Conservation (phyloP, 2,113 vertebrate genomes). For the Cinclus mexicanus region DNA sequence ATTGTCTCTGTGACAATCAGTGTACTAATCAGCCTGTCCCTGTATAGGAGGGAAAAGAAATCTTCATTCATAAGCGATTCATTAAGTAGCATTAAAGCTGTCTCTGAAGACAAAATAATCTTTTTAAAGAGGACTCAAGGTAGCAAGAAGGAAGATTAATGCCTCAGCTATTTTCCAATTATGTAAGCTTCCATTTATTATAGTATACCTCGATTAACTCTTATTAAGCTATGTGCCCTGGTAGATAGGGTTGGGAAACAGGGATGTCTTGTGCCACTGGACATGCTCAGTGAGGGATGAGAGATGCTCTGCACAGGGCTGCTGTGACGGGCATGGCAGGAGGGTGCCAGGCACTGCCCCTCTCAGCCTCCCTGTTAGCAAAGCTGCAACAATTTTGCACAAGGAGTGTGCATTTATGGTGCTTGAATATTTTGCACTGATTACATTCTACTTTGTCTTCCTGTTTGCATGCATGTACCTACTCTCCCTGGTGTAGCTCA, state of each 20-base stretch:
- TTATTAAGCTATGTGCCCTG: background rate
- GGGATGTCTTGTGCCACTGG: background rate
- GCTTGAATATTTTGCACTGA: background rate
- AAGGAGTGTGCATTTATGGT: background rate
- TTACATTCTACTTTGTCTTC: background rate
- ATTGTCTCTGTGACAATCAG: slow-evolving; percentile 31
- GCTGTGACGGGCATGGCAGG: accelerated
- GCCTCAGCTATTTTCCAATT: slow-evolving; percentile 55
- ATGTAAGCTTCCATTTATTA: slow-evolving; percentile 26
- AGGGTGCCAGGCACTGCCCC: background rate
- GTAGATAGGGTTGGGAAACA: background rate
- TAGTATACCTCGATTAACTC: slow-evolving; percentile 28
- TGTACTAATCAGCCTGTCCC: background rate
- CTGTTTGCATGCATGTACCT: accelerated
- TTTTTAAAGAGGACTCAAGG: slow-evolving; percentile 59
- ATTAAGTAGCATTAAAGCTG: slow-evolving; percentile 66
- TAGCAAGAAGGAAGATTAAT: slow-evolving; percentile 44
- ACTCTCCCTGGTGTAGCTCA: accelerated
- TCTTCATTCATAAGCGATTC: slow-evolving; percentile 53
- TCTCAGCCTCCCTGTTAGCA: background rate
- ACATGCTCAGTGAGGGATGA: accelerated
- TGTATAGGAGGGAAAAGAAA: background rate
- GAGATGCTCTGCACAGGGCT: background rate
- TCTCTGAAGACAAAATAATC: slow-evolving; percentile 67
- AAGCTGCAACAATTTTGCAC: background rate